Percentiles rank a stretch among this genome's conserved stretches.
Conservation (phyloP, 1,140 invertebrate species). For the Rhopalosiphum maidis region DNA sequence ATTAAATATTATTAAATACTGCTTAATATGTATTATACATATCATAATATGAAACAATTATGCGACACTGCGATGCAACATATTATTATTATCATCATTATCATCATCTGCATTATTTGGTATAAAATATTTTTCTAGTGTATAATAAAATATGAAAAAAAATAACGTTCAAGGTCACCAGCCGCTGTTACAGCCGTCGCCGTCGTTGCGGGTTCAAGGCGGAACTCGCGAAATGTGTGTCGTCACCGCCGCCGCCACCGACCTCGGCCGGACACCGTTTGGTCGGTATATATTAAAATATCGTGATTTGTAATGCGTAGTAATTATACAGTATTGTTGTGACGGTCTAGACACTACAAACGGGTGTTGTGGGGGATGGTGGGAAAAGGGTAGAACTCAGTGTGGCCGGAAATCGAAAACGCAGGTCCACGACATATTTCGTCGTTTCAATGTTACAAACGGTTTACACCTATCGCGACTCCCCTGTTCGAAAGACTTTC, state of each 20-base stretch:
- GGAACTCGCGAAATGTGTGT: slow-evolving; percentile 13
- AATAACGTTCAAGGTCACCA: slow-evolving; percentile 3
- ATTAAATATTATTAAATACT: background rate
- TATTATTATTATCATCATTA: background rate
- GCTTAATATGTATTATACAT: background rate
- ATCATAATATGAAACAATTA: background rate
- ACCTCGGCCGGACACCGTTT: background rate
- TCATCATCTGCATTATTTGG: background rate
- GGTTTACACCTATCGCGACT: background rate
- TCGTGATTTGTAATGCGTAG: background rate
- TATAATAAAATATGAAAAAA: background rate
- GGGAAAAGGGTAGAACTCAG: background rate
- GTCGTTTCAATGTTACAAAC: background rate
- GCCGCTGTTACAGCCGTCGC: background rate
- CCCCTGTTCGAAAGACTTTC: background rate
- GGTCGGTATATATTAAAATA: background rate
- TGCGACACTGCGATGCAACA: background rate
- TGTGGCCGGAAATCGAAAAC: background rate
- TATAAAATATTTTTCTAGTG: background rate
- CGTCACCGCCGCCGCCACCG: slow-evolving; percentile 21
- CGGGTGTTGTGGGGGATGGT: too few relatives aligned
- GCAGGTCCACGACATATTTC: background rate
- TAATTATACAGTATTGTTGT: background rate
- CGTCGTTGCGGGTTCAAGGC: background rate
- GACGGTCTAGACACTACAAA: background rate